These are phyloP conservation scores for Pseudopodoces humilis DNA, from an alignment of 2,113 vertebrate genomes.

Conservation along the genomic window DNA sequence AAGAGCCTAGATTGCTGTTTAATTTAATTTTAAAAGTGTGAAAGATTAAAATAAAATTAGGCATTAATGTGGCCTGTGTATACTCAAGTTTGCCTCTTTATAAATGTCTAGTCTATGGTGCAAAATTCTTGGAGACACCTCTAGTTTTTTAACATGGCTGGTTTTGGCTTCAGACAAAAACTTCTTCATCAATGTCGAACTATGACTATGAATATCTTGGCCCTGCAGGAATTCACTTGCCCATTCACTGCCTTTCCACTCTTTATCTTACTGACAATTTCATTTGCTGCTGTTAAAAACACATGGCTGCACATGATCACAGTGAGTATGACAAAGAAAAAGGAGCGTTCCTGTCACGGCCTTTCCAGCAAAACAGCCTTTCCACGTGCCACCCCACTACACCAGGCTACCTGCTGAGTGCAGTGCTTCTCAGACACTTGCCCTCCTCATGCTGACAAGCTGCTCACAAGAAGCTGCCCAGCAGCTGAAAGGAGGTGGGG, in stretches of 20 bases:
- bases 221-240: neutral
- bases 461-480: accelerated
- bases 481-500: neutral
- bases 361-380: neutral
- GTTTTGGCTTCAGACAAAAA: neutral
- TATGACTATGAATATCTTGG: neutral
- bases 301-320: accelerated
- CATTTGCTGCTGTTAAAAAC: neutral
- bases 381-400: accelerated
- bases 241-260: neutral
- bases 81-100: neutral
- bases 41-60: neutral
- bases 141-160: neutral
- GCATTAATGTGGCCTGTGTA: neutral
- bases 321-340: accelerated
- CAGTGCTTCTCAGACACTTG: accelerated
- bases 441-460: neutral
- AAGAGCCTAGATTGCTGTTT: neutral
- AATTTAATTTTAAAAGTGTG: neutral
- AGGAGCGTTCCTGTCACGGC: neutral
- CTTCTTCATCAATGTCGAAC: neutral
- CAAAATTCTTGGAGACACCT: neutral
- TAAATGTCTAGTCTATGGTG: neutral
- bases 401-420: neutral
- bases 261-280: neutral